Conservation (phyloP, 2,888 invertebrate genomes). For the Ischnura elegans region DNA sequence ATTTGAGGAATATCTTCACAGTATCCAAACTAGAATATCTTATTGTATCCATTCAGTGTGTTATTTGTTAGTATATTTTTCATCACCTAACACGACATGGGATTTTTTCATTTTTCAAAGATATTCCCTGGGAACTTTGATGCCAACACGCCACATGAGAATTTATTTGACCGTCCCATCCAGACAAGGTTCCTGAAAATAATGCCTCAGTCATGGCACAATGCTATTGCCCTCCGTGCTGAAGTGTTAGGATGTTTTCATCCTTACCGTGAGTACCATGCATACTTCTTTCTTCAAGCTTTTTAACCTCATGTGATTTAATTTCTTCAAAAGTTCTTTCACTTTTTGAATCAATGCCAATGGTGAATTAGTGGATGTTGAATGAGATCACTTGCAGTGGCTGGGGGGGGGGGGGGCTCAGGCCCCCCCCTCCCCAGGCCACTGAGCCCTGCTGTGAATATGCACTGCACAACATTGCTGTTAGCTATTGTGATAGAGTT, state of each 20-base stretch:
- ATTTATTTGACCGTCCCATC: constrained; percentile 86
- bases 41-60: no score
- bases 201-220: constrained; percentile 86
- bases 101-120: constrained; percentile 73
- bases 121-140: constrained; percentile 88
- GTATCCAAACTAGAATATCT: no score
- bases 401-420: no score
- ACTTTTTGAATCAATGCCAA: no score
- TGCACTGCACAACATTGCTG: no score
- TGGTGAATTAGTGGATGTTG: no score
- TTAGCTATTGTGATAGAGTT: no score
- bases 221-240: constrained; percentile 85
- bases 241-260: constrained; percentile 90
- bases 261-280: constrained; percentile 82
- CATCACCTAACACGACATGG: background rate
- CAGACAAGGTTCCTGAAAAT: constrained; percentile 86
- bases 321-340: no score
- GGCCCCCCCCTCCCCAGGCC: no score
- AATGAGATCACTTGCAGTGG: no score
- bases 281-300: background rate
- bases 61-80: background rate
- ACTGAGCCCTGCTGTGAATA: no score
- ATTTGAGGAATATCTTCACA: no score
- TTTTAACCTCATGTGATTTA: background rate
- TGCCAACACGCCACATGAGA: constrained; percentile 80